Conservation (phyloP, 2,888 invertebrate species). For the Drosophila monieri region DNA sequence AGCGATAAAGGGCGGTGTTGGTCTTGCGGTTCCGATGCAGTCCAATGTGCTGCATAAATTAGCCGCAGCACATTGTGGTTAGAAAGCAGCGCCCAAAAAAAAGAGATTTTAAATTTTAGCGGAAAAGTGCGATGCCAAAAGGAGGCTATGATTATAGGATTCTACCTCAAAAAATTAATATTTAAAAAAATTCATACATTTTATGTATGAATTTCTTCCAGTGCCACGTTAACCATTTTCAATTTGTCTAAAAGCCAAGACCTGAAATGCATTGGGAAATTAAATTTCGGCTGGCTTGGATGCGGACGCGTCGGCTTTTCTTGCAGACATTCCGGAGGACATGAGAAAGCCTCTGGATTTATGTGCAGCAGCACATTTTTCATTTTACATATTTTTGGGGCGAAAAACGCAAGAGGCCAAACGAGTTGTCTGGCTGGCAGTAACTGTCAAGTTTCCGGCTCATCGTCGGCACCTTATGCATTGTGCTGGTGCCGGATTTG, state of each 20-base stretch:
- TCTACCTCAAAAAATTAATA: not conserved
- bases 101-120: conserved; percentile 36
- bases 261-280: conserved; percentile 45
- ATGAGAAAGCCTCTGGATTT: conserved; percentile 65
- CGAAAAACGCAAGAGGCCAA: not conserved
- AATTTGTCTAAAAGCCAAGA: conserved; percentile 54
- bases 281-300: conserved; percentile 49
- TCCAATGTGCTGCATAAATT: conserved; percentile 64
- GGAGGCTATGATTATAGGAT: not conserved
- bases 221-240: conserved; percentile 35
- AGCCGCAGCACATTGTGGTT: conserved; percentile 66
- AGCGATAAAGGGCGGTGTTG: conserved; percentile 70
- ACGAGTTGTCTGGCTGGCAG: conserved; percentile 47
- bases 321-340: conserved; percentile 28
- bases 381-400: conserved; percentile 54
- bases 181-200: not conserved
- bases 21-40: conserved; percentile 39
- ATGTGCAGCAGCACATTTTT: conserved; percentile 68
- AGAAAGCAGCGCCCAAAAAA: conserved; percentile 29
- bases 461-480: conserved; percentile 74
- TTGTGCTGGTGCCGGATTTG: conserved; percentile 65
- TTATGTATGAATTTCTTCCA: not conserved
- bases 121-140: no score
- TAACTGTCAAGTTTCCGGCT: conserved; percentile 74
- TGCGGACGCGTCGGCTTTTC: conserved; percentile 18